Base-by-base conservation (phyloP, 2,888 invertebrate species). In the Aspidapion aeneum region DNA sequence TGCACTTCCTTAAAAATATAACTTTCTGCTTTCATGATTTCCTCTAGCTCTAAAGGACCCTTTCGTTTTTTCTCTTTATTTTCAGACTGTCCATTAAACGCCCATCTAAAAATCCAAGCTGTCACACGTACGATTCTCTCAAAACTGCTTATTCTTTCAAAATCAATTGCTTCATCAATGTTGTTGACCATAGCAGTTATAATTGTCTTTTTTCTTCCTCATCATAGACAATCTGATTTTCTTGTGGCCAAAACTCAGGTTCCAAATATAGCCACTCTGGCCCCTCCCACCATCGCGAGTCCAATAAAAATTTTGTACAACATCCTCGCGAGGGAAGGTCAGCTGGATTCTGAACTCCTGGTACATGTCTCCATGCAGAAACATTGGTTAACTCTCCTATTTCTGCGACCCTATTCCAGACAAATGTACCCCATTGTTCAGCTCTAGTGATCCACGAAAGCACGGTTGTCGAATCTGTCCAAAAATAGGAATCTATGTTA, bases 281-380 rank as follows among this genome's bases (percentile, higher is more conserved):
- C 3, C 74, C 76, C 69, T 71, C 69, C 75, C 74, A 77, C 76
- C 75, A 75, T 70, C 60, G 62, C 1, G 72, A 70, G 18, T 72
- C 63, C 1, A 71, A 3, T 2, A 76, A 66, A 52, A 72, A 63
- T 59, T 66, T 61, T 1, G 71, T 64, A 18, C 65, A 63, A 63
- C 74, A 75, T 2, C 75, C 76, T 58, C 75, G 56, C 1, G 74
- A 74, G 2, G 73, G 73, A 1, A 75, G 60, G 62, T 75, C 75
- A 16, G 75, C 75, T 5, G 75, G 73, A 61, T 77, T 77, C 0
- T 61, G 16, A 0, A 7, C 7, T 1, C 75, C 74, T 5, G 76
- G 75, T 1, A 77, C 61, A 64, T 73, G 72, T 18, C 65, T 50
- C n/a, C n/a, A n/a, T n/a, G 51, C 12, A 50, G 20, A 35, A n/a